phyloP scores from a whole-genome alignment of 2,888 invertebrate genomes.

The Gastrophysa polygoni region DNA sequence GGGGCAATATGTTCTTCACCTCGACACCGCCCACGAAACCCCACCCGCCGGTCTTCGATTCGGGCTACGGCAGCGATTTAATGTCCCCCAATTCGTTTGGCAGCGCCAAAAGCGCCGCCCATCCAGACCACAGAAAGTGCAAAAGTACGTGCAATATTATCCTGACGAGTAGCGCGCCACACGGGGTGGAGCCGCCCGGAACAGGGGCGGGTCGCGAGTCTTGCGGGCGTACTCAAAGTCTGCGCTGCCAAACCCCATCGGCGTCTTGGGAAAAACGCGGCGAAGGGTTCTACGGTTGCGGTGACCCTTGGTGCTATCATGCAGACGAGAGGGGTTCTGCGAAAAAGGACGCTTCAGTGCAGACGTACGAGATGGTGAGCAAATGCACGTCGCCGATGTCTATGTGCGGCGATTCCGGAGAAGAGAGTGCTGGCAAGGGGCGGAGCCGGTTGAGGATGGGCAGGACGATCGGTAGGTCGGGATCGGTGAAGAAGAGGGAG shows the following conservation, averaged over 20 bases:
- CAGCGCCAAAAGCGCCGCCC: conserved; percentile 37
- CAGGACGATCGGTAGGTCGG: conserved; percentile 18
- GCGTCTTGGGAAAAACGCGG: conserved; percentile 39
- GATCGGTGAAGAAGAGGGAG: conserved; percentile 13
- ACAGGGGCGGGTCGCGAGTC: conserved; percentile 19
- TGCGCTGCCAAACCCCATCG: conserved; percentile 56
- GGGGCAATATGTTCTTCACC: conserved; percentile 63
- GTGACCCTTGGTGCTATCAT: conserved; percentile 60
- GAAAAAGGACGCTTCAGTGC: conserved; percentile 62
- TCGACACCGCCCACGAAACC: conserved; percentile 56
- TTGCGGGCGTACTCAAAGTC: conserved; percentile 55
- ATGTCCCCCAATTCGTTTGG: conserved; percentile 56
- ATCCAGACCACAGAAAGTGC: conserved; percentile 62
- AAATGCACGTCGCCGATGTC: conserved; percentile 57
- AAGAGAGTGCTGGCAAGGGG: conserved; percentile 27
- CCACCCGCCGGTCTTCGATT: conserved; percentile 50
- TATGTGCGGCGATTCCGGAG: conserved; percentile 40
- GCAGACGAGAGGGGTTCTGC: conserved; percentile 40
- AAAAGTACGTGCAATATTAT: conserved; percentile 73
- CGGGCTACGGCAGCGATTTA: conserved; percentile 65
- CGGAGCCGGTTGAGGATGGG: conserved; percentile 27
- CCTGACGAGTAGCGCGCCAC: conserved; percentile 60
- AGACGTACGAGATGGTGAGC: conserved; percentile 60
- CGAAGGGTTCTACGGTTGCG: conserved; percentile 52
- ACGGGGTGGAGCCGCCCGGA: conserved; percentile 40